Percentiles rank a stretch among this genome's conserved stretches.
Evolutionary conservation across 2,888 invertebrate species (phyloP).

Genomic region (Eutolmus rufibarbis): DNA sequence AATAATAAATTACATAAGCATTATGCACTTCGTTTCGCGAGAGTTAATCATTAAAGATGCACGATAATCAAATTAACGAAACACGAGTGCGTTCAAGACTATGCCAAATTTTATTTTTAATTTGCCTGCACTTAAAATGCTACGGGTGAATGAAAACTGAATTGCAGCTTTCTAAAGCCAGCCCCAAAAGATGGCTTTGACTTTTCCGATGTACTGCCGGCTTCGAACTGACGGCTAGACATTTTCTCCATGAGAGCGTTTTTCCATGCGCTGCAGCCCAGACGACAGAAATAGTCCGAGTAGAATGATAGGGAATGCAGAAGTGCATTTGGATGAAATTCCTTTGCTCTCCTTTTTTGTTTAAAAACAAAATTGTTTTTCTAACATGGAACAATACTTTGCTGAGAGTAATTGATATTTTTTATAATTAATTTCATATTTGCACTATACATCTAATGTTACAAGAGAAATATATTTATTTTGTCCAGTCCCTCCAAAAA

Average conservation of each 20-base stretch:
- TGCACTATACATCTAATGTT: background rate
- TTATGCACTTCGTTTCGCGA: background rate
- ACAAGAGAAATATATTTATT: background rate
- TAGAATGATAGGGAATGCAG: slow-evolving; percentile 26
- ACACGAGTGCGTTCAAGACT: background rate
- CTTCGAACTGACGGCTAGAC: slow-evolving; percentile 2
- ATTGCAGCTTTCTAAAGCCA: background rate
- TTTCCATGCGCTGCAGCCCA: slow-evolving; percentile 21
- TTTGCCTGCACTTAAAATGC: background rate
- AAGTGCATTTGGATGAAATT: slow-evolving; percentile 4
- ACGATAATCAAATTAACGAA: background rate
- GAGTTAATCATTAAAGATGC: background rate
- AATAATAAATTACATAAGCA: slow-evolving; percentile 9
- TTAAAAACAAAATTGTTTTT: background rate
- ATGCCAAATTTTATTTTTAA: background rate
- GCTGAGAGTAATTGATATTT: background rate
- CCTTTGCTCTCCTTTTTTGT: background rate
- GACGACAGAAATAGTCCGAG: slow-evolving; percentile 19
- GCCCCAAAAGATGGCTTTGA: background rate
- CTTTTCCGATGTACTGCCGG: background rate
- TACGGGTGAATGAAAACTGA: background rate
- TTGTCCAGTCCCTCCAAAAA: too few relatives aligned
- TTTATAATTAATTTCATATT: background rate
- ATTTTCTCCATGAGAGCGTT: slow-evolving; percentile 3
- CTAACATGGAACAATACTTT: background rate